Conservation (phyloP, 2,113 vertebrate genomes). For the Triplophysa siluroides region DNA sequence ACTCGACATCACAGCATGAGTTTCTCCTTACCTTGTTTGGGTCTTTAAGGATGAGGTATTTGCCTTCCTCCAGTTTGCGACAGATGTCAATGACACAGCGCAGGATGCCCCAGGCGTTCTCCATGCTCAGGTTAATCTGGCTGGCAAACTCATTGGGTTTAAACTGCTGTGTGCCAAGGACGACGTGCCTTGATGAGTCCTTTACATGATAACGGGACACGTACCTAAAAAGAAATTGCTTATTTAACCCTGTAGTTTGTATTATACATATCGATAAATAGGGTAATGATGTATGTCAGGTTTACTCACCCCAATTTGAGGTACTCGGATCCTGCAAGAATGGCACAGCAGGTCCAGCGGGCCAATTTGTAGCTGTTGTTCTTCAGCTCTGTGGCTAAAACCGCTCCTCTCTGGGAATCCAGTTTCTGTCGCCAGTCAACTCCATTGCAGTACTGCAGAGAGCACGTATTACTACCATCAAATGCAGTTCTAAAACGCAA, state of each 20-base stretch:
- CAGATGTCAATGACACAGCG: conserved; percentile 98
- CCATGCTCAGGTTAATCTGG: conserved; percentile 99
- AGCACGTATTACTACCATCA: not conserved
- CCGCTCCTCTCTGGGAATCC: conserved; percentile 95
- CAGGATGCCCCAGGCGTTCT: conserved; percentile 98
- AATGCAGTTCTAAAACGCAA: not conserved
- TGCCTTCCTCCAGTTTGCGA: conserved; percentile 98
- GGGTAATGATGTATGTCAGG: not conserved
- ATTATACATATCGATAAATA: not conserved
- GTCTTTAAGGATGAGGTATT: conserved; percentile 99
- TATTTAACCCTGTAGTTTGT: not conserved
- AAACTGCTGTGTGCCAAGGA: conserved; percentile 98
- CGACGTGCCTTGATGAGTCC: conserved; percentile 92
- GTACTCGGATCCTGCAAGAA: conserved; percentile 95
- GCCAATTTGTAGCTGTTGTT: conserved; percentile 99
- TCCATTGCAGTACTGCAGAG: conserved; percentile 88
- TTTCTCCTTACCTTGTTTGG: conserved; percentile 87
- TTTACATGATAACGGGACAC: conserved; percentile 97
- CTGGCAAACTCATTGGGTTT: conserved; percentile 98
- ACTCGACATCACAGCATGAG: not conserved
- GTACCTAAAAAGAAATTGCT: conserved; percentile 72
- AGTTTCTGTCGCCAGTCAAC: conserved; percentile 99
- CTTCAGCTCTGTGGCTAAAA: conserved; percentile 97
- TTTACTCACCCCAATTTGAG: conserved; percentile 92
- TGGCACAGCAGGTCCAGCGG: conserved; percentile 94